Base-by-base conservation (phyloP, 2,888 invertebrate genomes). In the Lasiommata megera region DNA sequence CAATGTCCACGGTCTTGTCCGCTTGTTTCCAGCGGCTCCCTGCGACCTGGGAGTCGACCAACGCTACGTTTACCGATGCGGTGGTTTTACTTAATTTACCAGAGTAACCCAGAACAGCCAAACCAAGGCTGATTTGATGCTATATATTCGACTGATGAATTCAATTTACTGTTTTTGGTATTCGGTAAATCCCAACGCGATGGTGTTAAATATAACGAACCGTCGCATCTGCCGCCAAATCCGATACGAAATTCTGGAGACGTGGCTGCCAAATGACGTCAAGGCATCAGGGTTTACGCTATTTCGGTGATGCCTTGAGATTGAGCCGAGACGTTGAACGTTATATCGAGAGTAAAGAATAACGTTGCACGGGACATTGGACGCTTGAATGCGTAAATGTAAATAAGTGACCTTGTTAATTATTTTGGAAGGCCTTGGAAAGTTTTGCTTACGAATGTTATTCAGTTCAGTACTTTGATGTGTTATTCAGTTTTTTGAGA, bases 251-350 rank as follows among this genome's bases (percentile, higher is more conserved):
- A 57, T 54, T 51, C 57, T 54, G 61, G 57, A 61, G 54, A 61
- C 54, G 50, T 17, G 18, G 50, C 54, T 61, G 61, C 61, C 61
- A 61, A 61, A 48, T 61, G 61, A 61, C 61, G 61, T 61, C 61
- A 61, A 41, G 18, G 29, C 31, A 31, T n/a, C 52, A 31, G 17
- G 28, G 44, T 41, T 34, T 16, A 28, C 57, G 46, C 57, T 61
- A 61, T 61, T 61, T 61, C 57, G 28, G 61, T 54, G 40, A 54
- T 46, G 18, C 51, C 57, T 60, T 54, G 53, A 50, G 52, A 31
- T 40, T 36, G 18, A 17, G 16, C 1, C 1, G 41, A 43, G 41
- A 43, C 28, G 38, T 14, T 38, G 46, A 16, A 36, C 28, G 38
- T 29, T 38, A 38, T 38, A 38, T 38, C 16, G 40, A 16, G 29